Evolutionary conservation across 1,140 invertebrate species (phyloP), one percentile per base, ranked within the genome.

Genomic region (Chymomyza costata): DNA sequence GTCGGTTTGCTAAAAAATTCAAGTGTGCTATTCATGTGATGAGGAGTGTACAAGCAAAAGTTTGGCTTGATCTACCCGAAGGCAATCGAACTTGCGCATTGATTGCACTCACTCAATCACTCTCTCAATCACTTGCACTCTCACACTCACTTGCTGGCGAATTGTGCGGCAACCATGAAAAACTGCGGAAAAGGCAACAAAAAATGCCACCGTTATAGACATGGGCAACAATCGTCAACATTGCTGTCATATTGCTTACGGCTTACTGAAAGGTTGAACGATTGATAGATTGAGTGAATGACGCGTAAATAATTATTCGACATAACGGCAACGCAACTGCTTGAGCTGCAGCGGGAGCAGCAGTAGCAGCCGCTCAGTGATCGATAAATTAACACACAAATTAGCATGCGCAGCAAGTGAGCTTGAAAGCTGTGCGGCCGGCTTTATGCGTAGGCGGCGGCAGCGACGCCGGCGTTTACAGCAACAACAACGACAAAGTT

Each of bases 91-190:
- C 58, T 52, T 48, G 51, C 64, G 66, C 50, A 45, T 59, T 66
- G 66, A 76, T 80, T 71, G 71, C 80, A 80, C 66, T 55, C 49
- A 35, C n/a, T n/a, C n/a, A n/a, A n/a, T n/a, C n/a, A n/a, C n/a
- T n/a, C n/a, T n/a, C n/a, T n/a, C n/a, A n/a, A n/a, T n/a, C n/a
- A n/a, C n/a, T n/a, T n/a, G n/a, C n/a, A n/a, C n/a, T n/a, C n/a
- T n/a, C n/a, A n/a, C 80, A 80, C 66, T 55, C 49, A 35, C 58
- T 68, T 64, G 50, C 53, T 28, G 32, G 59, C 57, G 45, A 61
- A 64, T 62, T 71, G 68, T 71, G 57, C 62, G 62, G 32, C 50
- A 43, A 41, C 35, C 48, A 32, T 44, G 35, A 63, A 60, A 65
- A 65, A 50, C 52, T 56, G 52, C 58, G 58, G 52, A 61, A 61